Conservation (phyloP, 2,888 invertebrate genomes). For the Odiellus spinosus region DNA sequence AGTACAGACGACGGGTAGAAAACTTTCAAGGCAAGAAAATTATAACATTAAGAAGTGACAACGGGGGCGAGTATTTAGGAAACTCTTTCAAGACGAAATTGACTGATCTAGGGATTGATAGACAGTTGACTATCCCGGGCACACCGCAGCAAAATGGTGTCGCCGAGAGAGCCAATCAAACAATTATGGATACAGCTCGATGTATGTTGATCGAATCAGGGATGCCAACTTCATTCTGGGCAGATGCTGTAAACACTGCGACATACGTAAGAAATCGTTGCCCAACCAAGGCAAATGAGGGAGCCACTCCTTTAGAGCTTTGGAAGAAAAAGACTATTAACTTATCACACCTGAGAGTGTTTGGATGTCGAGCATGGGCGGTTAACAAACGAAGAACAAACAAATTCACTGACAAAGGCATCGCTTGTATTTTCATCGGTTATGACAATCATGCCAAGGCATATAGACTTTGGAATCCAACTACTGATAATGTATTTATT, state of each 20-base stretch:
- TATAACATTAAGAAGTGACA: too few species aligned
- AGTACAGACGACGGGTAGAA: too few species aligned
- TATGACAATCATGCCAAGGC: too few species aligned
- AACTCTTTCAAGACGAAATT: background rate
- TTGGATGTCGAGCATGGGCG: too few species aligned
- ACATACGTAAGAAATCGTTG: constrained; percentile 2
- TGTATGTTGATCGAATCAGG: constrained; percentile 1
- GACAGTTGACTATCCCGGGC: constrained; percentile 2
- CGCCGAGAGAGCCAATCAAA: background rate
- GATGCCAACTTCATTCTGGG: background rate
- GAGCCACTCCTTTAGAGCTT: constrained; percentile 1
- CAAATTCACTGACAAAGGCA: too few species aligned
- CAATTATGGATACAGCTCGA: background rate
- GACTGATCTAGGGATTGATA: background rate
- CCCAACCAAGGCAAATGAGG: background rate
- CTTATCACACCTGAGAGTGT: too few species aligned
- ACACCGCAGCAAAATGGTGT: constrained; percentile 2
- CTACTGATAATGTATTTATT: too few species aligned
- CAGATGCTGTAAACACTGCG: background rate
- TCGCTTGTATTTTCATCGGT: too few species aligned
- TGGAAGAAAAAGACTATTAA: too few species aligned
- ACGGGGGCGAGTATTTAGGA: background rate
- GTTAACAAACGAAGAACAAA: too few species aligned
- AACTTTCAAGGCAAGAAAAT: too few species aligned
- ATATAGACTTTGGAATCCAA: too few species aligned